Percentiles rank a stretch among this genome's conserved stretches.
These are phyloP conservation scores for Zaprionus tsacasi DNA, from an alignment of 1,140 invertebrate species.

Conservation along the genomic window DNA sequence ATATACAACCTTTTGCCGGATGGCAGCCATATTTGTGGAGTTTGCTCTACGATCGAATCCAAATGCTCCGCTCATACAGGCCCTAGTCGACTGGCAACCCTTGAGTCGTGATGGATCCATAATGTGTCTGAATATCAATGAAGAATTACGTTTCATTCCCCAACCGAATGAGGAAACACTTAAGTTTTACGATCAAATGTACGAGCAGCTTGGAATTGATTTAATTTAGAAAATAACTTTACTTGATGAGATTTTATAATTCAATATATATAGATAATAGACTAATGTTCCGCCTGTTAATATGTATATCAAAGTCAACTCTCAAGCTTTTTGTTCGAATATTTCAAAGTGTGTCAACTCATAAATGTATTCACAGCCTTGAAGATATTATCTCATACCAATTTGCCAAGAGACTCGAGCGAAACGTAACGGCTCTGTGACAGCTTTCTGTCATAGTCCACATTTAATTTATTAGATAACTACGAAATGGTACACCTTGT, in stretches of 20 bases:
- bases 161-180: constrained; percentile 81
- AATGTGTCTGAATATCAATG: constrained; percentile 83
- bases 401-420: constrained; percentile 50
- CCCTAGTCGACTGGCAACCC: constrained; percentile 75
- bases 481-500: constrained; percentile 60
- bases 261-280: background rate
- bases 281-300: background rate
- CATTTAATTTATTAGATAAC: constrained; percentile 71
- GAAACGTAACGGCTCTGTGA: constrained; percentile 53
- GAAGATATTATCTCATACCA: constrained; percentile 37
- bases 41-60: constrained; percentile 83
- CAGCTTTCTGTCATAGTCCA: constrained; percentile 54
- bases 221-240: constrained; percentile 36
- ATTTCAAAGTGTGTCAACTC: constrained; percentile 8
- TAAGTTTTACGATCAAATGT: constrained; percentile 62
- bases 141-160: constrained; percentile 72
- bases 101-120: constrained; percentile 54
- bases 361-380: background rate
- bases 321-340: background rate
- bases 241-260: background rate
- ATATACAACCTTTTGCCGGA: constrained; percentile 79
- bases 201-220: constrained; percentile 32
- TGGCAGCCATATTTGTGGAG: constrained; percentile 83
- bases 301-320: background rate
- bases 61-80: constrained; percentile 55